A percentile compares a stretch with the other conserved stretches of the same genome.
Conservation (phyloP, 1,140 invertebrate species). For the Phymorhynchus buccinoides region DNA sequence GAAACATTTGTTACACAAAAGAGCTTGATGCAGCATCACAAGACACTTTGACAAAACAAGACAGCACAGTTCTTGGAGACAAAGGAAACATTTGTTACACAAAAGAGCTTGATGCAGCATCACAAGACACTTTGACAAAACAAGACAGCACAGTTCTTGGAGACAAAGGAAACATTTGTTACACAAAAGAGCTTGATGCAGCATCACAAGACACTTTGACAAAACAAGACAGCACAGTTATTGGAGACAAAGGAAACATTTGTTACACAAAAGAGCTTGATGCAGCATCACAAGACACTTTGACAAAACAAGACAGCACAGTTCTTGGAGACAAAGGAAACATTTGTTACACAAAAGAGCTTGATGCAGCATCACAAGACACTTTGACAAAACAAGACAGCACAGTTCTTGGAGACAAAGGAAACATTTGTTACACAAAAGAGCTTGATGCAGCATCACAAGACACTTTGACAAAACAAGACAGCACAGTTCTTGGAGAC, state of each 20-base stretch:
- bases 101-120: conserved; percentile 29
- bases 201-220: conserved; percentile 7
- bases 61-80: conserved; percentile 14
- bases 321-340: neutral
- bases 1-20: conserved; percentile 27
- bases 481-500: conserved; percentile 21
- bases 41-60: conserved; percentile 15
- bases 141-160: neutral
- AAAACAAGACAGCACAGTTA: neutral
- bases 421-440: neutral
- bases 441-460: neutral
- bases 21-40: conserved; percentile 36
- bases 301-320: neutral
- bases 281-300: conserved; percentile 7
- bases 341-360: neutral
- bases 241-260: neutral
- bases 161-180: neutral
- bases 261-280: neutral
- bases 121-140: conserved; percentile 21
- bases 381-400: neutral
- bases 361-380: conserved; percentile 9
- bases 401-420: neutral
- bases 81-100: conserved; percentile 36
- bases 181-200: neutral
- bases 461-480: neutral